These are phyloP conservation scores for Prosopocoilus inquinatus DNA, from an alignment of 2,888 invertebrate species.

Conservation along the genomic window DNA sequence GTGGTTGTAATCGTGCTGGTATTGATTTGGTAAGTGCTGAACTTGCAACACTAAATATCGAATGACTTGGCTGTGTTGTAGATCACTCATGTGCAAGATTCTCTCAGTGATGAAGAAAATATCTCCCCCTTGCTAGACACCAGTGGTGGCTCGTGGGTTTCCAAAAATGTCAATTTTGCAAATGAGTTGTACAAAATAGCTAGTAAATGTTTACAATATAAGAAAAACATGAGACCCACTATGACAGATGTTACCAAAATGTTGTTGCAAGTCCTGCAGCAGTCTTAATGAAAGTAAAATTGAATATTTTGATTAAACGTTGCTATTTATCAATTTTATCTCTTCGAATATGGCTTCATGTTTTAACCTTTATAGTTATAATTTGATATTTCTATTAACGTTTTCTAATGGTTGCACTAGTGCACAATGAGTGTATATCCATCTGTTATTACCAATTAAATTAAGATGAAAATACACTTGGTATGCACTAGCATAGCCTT, in stretches of 20 bases:
- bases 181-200: slow-evolving; percentile 57
- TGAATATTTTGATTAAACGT: no score
- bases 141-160: slow-evolving; percentile 55
- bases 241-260: slow-evolving; percentile 54
- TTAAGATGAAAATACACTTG: no score
- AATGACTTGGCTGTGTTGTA: slow-evolving; percentile 29
- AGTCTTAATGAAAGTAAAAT: no score
- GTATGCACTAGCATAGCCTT: no score
- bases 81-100: slow-evolving; percentile 59
- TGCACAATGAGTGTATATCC: no score
- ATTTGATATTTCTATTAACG: no score
- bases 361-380: no score
- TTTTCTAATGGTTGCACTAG: no score
- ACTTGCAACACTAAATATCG: slow-evolving; percentile 5
- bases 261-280: no score
- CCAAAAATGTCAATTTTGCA: slow-evolving; percentile 47
- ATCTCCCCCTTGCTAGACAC: slow-evolving; percentile 53
- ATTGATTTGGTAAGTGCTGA: slow-evolving; percentile 53
- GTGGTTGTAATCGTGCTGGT: slow-evolving; percentile 57
- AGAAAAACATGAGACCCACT: slow-evolving; percentile 59
- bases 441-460: no score
- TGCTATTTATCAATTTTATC: no score
- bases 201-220: slow-evolving; percentile 56
- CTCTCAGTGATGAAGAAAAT: slow-evolving; percentile 49
- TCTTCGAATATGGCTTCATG: no score